Percentiles rank a stretch among this genome's conserved stretches.
These are phyloP conservation scores for Dicyrtomina minuta DNA, from an alignment of 2,888 invertebrate species.

Conservation along the genomic window DNA sequence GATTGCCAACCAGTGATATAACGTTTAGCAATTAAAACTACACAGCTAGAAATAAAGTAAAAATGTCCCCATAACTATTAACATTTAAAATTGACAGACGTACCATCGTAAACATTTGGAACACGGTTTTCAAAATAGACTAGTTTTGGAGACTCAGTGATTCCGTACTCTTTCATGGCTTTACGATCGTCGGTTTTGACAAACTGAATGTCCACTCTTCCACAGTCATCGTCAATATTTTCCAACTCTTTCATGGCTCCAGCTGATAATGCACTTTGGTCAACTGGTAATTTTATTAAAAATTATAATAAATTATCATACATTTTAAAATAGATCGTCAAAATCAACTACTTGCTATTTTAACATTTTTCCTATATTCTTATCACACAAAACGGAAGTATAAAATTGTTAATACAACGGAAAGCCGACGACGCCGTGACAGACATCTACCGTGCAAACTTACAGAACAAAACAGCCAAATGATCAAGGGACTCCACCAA, in stretches of 20 bases:
- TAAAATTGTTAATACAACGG: too few species aligned
- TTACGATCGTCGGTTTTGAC: conserved; percentile 82
- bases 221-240: conserved; percentile 75
- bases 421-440: too few species aligned
- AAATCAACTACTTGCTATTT: too few species aligned
- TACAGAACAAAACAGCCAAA: conserved; percentile 78
- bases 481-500: conserved; percentile 87
- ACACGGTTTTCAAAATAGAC: conserved; percentile 91
- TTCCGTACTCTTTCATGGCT: conserved; percentile 82
- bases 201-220: conserved; percentile 74
- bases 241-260: conserved; percentile 83
- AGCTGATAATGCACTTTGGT: conserved; percentile 79
- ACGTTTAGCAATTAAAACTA: background rate
- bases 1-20: background rate
- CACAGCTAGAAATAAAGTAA: background rate
- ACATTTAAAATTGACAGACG: conserved; percentile 44
- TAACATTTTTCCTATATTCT: too few species aligned
- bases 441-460: too few species aligned
- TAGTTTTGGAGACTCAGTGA: conserved; percentile 78
- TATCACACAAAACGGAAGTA: too few species aligned
- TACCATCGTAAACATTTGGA: conserved; percentile 87
- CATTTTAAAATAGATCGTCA: background rate
- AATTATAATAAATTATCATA: background rate
- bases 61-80: background rate
- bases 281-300: conserved; percentile 65